A percentile compares a stretch with the other conserved stretches of the same genome.
These are phyloP conservation scores for Eubasilissa splendida DNA, from an alignment of 2,888 invertebrate species.

Conservation along the genomic window DNA sequence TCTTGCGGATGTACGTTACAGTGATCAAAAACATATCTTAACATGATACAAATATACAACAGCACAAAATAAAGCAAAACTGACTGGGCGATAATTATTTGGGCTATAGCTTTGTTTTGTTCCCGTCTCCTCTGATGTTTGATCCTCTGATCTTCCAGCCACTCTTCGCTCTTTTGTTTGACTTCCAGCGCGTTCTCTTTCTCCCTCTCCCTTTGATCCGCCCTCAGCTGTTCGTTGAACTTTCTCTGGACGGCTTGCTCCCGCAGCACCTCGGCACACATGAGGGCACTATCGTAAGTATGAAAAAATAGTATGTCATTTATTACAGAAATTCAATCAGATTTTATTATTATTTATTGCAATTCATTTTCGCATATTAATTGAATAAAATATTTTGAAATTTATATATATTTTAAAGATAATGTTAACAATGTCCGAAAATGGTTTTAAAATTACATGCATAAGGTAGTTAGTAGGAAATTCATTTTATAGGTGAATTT, in stretches of 20 bases:
- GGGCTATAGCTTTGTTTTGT: conserved; percentile 59
- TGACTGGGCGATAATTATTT: conserved; percentile 55
- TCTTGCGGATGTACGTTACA: too few species aligned
- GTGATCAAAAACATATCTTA: background rate
- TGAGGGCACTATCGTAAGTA: conserved; percentile 65
- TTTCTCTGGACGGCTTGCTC: conserved; percentile 67
- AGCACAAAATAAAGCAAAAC: conserved; percentile 12
- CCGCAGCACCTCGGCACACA: conserved; percentile 68
- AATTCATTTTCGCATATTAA: too few species aligned
- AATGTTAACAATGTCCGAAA: too few species aligned
- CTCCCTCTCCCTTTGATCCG: conserved; percentile 61
- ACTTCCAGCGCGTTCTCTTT: conserved; percentile 60
- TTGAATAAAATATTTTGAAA: too few species aligned
- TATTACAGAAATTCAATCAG: too few species aligned
- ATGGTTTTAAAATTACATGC: too few species aligned
- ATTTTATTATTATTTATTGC: too few species aligned
- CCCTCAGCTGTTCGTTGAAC: conserved; percentile 64
- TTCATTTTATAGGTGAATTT: too few species aligned
- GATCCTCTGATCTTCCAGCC: conserved; percentile 58
- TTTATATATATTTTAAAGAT: too few species aligned
- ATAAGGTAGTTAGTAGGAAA: too few species aligned
- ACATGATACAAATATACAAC: background rate
- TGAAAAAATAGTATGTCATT: too few species aligned
- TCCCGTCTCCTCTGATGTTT: conserved; percentile 48
- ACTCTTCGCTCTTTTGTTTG: conserved; percentile 60